Percentiles rank a stretch among this genome's conserved stretches.
These are phyloP conservation scores for Apaloderma vittatum DNA, from an alignment of 2,113 vertebrate genomes.

Conservation along the genomic window DNA sequence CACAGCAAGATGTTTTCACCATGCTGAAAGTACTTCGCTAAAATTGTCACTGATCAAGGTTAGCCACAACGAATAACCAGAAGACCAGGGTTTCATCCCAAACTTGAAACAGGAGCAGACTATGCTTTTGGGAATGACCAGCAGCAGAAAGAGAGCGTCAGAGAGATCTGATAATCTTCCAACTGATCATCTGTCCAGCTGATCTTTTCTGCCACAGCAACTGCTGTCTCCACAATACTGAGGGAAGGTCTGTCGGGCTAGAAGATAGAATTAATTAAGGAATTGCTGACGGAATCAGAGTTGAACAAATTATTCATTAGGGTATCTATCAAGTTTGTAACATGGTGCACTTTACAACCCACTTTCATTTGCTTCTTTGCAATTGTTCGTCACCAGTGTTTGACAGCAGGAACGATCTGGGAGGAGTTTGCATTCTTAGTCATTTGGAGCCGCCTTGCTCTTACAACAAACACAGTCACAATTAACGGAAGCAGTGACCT, in stretches of 20 bases:
- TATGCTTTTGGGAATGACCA: neutral
- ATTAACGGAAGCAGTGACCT: constrained; percentile 48
- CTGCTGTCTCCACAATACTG: neutral
- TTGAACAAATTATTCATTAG: neutral
- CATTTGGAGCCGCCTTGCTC: fast-evolving
- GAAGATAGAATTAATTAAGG: neutral
- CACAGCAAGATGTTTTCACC: neutral
- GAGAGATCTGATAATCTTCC: neutral
- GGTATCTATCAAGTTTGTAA: neutral
- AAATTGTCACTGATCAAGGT: neutral
- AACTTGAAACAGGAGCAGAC: neutral
- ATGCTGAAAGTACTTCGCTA: neutral
- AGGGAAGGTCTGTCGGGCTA: neutral
- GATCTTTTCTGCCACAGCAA: neutral
- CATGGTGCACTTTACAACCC: neutral
- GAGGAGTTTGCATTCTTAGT: constrained; percentile 10
- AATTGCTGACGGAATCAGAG: neutral
- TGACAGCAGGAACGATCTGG: neutral
- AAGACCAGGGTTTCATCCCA: neutral
- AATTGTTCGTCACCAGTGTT: fast-evolving
- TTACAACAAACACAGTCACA: constrained; percentile 41
- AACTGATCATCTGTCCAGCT: neutral
- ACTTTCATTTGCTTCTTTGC: neutral
- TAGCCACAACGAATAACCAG: neutral
- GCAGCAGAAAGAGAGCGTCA: neutral